phyloP scores from a whole-genome alignment of 92 coral and sea anemone species.

The Phenganax stokvisi region DNA sequence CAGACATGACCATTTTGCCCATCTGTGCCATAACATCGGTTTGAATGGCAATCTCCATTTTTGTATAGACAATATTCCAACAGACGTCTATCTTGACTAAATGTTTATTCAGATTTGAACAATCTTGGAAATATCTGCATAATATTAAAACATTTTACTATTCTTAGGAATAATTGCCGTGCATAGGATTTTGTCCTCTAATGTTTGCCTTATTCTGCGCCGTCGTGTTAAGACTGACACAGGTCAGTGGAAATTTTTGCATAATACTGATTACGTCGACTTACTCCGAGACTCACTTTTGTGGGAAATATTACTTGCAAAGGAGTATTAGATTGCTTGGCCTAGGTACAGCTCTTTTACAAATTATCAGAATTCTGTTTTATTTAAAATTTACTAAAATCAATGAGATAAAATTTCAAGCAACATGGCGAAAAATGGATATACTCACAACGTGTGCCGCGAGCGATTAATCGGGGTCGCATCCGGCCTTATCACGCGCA shows the following conservation, averaged over 20 bases:
- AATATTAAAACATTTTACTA: conserved; percentile 12
- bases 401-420: conserved; percentile 12
- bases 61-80: background rate
- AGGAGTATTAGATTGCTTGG: conserved; percentile 13
- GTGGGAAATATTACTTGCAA: conserved; percentile 11
- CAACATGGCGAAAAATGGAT: conserved; percentile 4
- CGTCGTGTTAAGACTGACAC: conserved; percentile 15
- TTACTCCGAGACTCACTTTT: conserved; percentile 1
- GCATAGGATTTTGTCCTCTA: background rate
- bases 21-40: background rate
- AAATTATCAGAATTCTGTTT: conserved; percentile 15
- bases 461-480: conserved; percentile 17
- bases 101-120: conserved; percentile 19
- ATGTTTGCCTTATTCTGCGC: conserved; percentile 14
- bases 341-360: conserved; percentile 10
- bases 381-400: conserved; percentile 3
- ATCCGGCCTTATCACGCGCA: conserved; percentile 5
- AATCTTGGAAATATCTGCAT: conserved; percentile 16
- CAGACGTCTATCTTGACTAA: conserved; percentile 9
- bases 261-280: conserved; percentile 15
- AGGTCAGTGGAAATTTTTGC: conserved; percentile 13
- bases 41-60: conserved; percentile 11
- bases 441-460: conserved; percentile 6
- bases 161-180: conserved; percentile 3
- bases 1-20: too few species aligned